phyloP scores from a whole-genome alignment of 2,888 invertebrate species.

The Sminthurinus aureus region DNA sequence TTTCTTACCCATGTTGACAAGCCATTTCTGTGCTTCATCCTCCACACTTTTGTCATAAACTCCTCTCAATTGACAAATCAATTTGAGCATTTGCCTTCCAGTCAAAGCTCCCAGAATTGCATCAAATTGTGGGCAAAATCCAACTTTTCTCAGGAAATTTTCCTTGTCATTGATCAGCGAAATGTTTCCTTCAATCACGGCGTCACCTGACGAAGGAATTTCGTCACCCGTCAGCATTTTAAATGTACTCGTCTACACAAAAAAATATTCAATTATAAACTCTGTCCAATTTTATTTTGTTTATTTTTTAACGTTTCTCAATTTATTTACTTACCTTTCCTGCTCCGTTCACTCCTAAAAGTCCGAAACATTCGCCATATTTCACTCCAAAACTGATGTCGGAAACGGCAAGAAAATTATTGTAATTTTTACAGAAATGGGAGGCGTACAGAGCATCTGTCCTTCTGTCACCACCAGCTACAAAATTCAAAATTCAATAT shows the following conservation, averaged over 20 bases:
- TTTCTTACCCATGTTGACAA: not conserved
- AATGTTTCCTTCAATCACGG: not conserved
- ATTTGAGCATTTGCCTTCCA: not conserved
- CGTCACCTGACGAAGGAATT: not conserved
- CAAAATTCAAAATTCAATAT: too few species aligned
- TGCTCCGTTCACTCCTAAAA: too few species aligned
- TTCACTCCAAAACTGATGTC: too few species aligned
- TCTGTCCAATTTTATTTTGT: too few species aligned
- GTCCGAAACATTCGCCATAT: too few species aligned
- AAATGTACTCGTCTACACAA: not conserved
- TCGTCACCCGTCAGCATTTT: not conserved
- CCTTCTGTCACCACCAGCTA: too few species aligned
- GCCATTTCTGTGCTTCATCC: not conserved
- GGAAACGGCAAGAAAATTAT: too few species aligned
- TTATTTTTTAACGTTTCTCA: too few species aligned
- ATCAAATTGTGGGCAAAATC: conserved; percentile 7
- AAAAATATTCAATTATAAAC: too few species aligned
- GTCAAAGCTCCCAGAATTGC: not conserved
- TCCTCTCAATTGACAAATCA: not conserved
- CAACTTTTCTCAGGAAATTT: not conserved
- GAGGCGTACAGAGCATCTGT: too few species aligned
- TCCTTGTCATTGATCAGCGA: not conserved
- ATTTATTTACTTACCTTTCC: too few species aligned
- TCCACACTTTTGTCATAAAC: not conserved
- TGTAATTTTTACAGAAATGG: too few species aligned